These are phyloP conservation scores for Myotis daubentonii DNA, from an alignment of 2,797 vertebrate species.

Conservation along the genomic window DNA sequence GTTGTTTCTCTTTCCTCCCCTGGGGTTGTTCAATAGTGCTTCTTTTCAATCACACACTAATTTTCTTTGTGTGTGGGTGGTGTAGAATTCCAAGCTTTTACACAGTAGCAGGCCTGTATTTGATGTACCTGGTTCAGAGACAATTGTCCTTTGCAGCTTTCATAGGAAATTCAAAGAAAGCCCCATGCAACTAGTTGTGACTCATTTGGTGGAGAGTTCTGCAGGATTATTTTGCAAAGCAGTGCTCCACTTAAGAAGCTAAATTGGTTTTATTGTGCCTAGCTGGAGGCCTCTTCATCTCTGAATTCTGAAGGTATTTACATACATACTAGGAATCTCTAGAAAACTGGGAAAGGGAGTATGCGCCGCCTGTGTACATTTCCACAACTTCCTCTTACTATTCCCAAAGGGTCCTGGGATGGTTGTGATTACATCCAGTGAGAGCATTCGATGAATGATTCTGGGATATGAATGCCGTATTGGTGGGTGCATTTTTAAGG, in stretches of 20 bases:
- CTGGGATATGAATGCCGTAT: background rate
- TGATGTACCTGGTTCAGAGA: slow-evolving; percentile 80
- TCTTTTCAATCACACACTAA: slow-evolving; percentile 78
- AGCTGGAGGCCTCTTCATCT: slow-evolving; percentile 72
- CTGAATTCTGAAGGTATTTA: slow-evolving; percentile 19
- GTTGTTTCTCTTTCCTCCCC: slow-evolving; percentile 74
- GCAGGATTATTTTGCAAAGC: slow-evolving; percentile 71
- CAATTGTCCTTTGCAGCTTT: slow-evolving; percentile 77
- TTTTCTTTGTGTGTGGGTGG: slow-evolving; percentile 84
- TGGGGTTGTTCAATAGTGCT: slow-evolving; percentile 71
- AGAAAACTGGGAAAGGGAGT: background rate
- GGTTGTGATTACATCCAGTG: background rate
- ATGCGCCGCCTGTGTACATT: background rate
- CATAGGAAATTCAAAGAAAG: slow-evolving; percentile 73
- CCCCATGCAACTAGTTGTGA: slow-evolving; percentile 70
- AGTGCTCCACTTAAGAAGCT: slow-evolving; percentile 57
- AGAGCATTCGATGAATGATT: background rate
- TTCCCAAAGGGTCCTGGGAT: background rate
- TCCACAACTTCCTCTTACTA: background rate
- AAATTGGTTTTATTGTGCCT: slow-evolving; percentile 66
- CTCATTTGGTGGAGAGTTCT: slow-evolving; percentile 78
- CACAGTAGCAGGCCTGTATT: slow-evolving; percentile 76
- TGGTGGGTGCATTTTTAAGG: background rate
- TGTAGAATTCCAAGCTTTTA: slow-evolving; percentile 73
- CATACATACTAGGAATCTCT: slow-evolving; percentile 36